Evolutionary conservation across 2,797 vertebrate species (phyloP), one percentile per base, ranked within the genome.

Genomic region (Furcifer pardalis): DNA sequence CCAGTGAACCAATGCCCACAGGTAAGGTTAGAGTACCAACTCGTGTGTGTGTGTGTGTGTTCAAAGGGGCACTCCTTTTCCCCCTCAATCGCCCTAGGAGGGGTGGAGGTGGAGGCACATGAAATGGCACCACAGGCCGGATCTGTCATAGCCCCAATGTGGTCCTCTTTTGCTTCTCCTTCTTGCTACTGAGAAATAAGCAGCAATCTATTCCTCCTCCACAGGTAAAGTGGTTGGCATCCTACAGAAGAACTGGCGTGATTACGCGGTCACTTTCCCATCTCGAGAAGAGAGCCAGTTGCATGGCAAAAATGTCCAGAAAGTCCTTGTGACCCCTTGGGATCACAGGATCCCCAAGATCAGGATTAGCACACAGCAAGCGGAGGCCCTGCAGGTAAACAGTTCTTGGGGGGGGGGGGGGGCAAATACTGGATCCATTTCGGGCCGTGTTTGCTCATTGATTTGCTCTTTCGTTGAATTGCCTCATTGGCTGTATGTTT

Each of bases 201-300:
- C 42, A 71, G 60, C 35, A 3, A 56, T 12, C 9, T 86, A 17
- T 89, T 90, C 77, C 69, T 87, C 90, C 72, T 90, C 88, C 84
- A 81, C 94, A 99, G 99, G 98, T 71, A 96, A 96, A 40, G 96
- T 99, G 2, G 97, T 99, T 85, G 99, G 98, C 84, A 96, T 99
- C 92, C 94, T 97, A 82, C 98, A 99, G 86, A 97, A 98, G 94
- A 99, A 98, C 92, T 99, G 98, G 98, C 96, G 98, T 84, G 98
- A 99, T 94, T 99, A 98, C 2, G 98, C 98, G 90, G 98, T 97
- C 37, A 99, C 98, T 0, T 99, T 99, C 79, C 98, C 98, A 15
- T 93, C 95, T 79, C 96, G 96, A 88, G 98, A 99, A 77, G 97
- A 97, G 83, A 93, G 92, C 65, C 97, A 97, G 79, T 95, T 95